These are phyloP conservation scores for cattle (Bos taurus) DNA, from an alignment of 2,113 vertebrate species.

Conservation along the genomic window DNA sequence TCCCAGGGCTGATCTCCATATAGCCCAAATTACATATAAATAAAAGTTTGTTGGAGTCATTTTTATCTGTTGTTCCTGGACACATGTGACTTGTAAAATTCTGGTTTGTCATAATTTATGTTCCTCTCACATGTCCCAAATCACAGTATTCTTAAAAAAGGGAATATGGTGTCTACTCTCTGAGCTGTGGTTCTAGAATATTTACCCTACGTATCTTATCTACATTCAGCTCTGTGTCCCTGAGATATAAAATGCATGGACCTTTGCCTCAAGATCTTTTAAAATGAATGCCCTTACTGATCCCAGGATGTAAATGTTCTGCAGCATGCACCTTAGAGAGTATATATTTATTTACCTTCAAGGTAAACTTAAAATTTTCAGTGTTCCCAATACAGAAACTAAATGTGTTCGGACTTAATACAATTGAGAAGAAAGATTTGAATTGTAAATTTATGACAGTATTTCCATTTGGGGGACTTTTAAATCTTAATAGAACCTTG, in stretches of 20 bases:
- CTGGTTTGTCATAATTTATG: background rate
- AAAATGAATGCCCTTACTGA: background rate
- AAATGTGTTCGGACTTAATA: slow-evolving; percentile 12
- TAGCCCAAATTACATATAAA: background rate
- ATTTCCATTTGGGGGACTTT: slow-evolving; percentile 9
- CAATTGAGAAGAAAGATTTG: background rate
- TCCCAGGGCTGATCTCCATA: no score
- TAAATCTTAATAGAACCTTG: slow-evolving; percentile 39
- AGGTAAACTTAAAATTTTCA: slow-evolving; percentile 6
- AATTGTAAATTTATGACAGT: slow-evolving; percentile 24
- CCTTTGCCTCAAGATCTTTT: background rate
- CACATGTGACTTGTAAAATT: background rate
- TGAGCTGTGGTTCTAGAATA: background rate
- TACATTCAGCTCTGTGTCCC: background rate
- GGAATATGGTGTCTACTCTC: background rate
- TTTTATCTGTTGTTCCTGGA: background rate
- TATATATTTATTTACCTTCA: background rate
- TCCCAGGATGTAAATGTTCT: background rate
- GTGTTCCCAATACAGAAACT: background rate
- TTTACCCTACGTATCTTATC: background rate
- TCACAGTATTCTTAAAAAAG: background rate
- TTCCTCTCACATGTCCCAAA: background rate
- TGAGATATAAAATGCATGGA: background rate
- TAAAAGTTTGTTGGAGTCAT: background rate
- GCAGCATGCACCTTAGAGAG: background rate